Evolutionary conservation across 2,113 vertebrate genomes (phyloP), one percentile per base, ranked within the genome.

Genomic region (Gasterosteus nipponicus): DNA sequence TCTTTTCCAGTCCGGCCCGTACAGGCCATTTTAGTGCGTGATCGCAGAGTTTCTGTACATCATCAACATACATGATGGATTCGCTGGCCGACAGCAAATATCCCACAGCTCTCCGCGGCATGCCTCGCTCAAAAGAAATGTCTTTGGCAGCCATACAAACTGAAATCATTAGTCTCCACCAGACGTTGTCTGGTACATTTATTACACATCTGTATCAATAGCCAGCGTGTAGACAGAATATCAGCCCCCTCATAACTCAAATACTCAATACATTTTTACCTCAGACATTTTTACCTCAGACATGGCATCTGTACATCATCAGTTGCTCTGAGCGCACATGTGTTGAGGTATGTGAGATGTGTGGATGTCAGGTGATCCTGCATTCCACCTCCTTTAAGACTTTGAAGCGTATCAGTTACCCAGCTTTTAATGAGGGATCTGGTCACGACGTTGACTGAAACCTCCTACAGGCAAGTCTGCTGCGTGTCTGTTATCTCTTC

Each of bases 21-120:
- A 38, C 35, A 59, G 90, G 88, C 67, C 57, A 42, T 54, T 80
- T 79, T 26, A 62, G 73, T 53, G 72, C 69, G 59, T 85, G 88
- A 92, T 90, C 87, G 87, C 80, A 81, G 66, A 26, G 78, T 90
- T 89, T 80, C 90, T 89, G 84, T 89, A 61, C 80, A 83, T 86
- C 70, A 10, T 83, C 82, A 79, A 64, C 19, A 51, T 29, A 68
- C n/a, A 70, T 69, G 79, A 81, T 75, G 46, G 69, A 86, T 87
- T 77, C 81, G 62, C 71, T 22, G 3, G 15, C 67, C 46, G 76
- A 78, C 81, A 72, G 63, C 58, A 69, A 56, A 84, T 83, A 66
- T 83, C 75, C 72, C 72, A 11, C 49, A 57, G 67, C 49, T 71
- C 69, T 56, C 60, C 54, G 75, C 63, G 71, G 82, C 39, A 81